These are phyloP conservation scores for Polypterus senegalus DNA, from an alignment of 2,113 vertebrate genomes.

Conservation along the genomic window DNA sequence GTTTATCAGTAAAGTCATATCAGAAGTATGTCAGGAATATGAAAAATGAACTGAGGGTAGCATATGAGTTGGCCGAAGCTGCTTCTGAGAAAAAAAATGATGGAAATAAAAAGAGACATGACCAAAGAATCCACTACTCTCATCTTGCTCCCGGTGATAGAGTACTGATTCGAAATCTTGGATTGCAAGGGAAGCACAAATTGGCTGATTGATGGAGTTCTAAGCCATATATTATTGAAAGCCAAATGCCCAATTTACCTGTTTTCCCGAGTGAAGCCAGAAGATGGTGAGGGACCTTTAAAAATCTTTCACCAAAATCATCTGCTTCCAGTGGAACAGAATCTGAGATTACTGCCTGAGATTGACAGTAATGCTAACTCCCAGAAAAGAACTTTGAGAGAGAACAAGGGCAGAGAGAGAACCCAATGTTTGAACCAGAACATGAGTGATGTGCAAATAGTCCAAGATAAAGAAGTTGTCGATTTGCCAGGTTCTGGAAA, in stretches of 20 bases:
- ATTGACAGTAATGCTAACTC: no score
- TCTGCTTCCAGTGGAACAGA: constrained; percentile 11
- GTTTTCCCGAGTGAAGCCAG: constrained; percentile 12
- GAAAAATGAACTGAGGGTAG: constrained; percentile 9
- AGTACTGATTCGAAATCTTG: constrained; percentile 13
- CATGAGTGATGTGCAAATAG: no score
- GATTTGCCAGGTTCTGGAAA: no score
- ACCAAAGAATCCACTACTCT: constrained; percentile 9
- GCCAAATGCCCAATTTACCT: constrained; percentile 14
- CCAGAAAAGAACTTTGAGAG: no score
- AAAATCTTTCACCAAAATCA: constrained; percentile 13
- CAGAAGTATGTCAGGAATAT: constrained; percentile 14
- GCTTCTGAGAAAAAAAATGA: constrained; percentile 7
- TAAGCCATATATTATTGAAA: constrained; percentile 9
- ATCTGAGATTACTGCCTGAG: constrained; percentile 5
- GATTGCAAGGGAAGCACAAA: constrained; percentile 14
- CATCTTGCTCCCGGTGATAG: constrained; percentile 3
- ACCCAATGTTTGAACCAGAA: no score
- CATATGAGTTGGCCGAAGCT: constrained; percentile 9
- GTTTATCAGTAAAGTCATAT: neutral
- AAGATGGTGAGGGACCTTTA: constrained; percentile 12
- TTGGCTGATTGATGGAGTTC: constrained; percentile 8
- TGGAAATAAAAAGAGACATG: constrained; percentile 13
- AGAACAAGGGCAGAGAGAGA: no score
- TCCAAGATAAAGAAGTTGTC: no score